A percentile compares a stretch with the other conserved stretches of the same genome.
These are phyloP conservation scores for Drosophila rhopaloa DNA, from an alignment of 1,140 invertebrate genomes.

Conservation along the genomic window DNA sequence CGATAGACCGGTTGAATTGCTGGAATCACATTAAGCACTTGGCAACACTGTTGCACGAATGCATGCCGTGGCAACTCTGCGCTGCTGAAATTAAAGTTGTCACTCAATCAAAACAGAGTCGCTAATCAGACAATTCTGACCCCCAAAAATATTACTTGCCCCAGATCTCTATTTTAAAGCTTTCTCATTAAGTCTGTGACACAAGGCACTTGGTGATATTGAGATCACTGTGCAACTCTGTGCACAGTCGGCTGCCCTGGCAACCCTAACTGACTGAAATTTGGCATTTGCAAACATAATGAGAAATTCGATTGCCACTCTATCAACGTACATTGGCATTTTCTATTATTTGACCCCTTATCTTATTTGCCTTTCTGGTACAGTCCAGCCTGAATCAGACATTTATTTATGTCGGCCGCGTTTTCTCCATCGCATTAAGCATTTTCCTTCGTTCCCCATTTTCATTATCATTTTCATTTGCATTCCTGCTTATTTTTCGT, in stretches of 20 bases:
- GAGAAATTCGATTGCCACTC: background rate
- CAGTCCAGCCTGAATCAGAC: slow-evolving; percentile 14
- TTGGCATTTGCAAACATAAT: background rate
- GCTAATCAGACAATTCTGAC: background rate
- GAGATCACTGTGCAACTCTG: background rate
- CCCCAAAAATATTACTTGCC: background rate
- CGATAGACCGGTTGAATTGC: background rate
- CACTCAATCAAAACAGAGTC: slow-evolving; percentile 1
- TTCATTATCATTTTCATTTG: background rate
- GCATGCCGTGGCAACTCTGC: background rate
- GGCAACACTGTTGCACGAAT: slow-evolving; percentile 4
- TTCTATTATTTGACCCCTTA: background rate
- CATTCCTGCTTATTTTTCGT: slow-evolving; percentile 15
- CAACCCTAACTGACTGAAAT: background rate
- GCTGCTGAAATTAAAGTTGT: background rate
- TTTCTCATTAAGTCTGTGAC: background rate
- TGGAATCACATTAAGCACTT: slow-evolving; percentile 11
- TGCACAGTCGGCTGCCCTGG: background rate
- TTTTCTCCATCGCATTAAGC: slow-evolving; percentile 17
- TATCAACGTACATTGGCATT: background rate
- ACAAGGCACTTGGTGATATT: background rate
- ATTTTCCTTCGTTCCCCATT: slow-evolving; percentile 11
- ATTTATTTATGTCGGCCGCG: slow-evolving; percentile 35
- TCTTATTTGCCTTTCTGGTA: background rate
- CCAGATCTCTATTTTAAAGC: background rate